Percentiles rank a stretch among this genome's conserved stretches.
phyloP scores from a whole-genome alignment of 2,113 vertebrate genomes.

The Turnix velox region DNA sequence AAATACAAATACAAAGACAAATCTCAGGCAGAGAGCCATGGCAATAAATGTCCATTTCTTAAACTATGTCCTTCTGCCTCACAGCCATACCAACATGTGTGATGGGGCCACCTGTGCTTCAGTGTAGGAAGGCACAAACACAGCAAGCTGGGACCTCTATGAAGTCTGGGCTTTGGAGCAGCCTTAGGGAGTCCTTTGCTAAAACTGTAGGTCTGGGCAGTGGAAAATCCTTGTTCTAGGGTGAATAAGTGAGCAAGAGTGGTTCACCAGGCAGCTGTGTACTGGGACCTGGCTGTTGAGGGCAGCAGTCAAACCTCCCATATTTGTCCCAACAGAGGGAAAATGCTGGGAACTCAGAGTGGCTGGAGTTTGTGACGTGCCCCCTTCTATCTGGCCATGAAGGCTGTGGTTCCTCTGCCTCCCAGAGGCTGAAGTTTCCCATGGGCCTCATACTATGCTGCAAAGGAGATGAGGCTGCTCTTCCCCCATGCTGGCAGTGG shows the following conservation, averaged over 20 bases:
- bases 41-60: rapidly evolving
- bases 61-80: rapidly evolving
- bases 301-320: neutral
- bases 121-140: rapidly evolving
- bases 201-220: neutral
- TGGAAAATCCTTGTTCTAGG: neutral
- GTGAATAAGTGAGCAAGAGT: neutral
- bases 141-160: neutral
- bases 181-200: neutral
- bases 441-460: neutral
- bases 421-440: neutral
- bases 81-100: rapidly evolving
- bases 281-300: rapidly evolving
- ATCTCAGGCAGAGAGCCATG: neutral
- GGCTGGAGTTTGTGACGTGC: neutral
- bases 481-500: rapidly evolving
- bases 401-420: neutral
- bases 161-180: neutral
- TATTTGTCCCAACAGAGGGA: neutral
- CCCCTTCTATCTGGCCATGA: neutral
- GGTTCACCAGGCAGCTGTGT: neutral
- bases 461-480: neutral
- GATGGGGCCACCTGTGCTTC: neutral
- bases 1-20: too few relatives aligned
- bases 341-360: neutral